phyloP scores from a whole-genome alignment of 2,113 vertebrate genomes.

The Phodopus roborovskii region DNA sequence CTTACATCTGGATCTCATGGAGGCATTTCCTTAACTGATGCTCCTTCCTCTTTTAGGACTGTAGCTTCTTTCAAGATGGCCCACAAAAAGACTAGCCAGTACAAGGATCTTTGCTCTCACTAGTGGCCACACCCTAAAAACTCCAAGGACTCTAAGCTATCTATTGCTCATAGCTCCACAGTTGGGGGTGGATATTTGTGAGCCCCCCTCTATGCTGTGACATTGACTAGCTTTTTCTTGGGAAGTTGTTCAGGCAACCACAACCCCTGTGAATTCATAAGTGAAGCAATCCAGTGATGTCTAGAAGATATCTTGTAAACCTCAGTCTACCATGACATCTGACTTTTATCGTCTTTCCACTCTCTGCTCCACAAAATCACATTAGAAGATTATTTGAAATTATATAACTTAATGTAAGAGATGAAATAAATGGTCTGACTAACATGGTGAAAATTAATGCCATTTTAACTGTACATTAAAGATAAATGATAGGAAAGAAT shows the following conservation, averaged over 20 bases:
- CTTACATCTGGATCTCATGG: not conserved
- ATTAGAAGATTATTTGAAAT: not conserved
- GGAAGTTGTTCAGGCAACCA: not conserved
- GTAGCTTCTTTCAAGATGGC: not conserved
- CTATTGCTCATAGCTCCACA: no score
- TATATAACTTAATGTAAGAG: not conserved
- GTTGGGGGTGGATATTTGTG: no score
- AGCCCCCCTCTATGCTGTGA: no score
- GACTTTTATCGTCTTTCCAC: not conserved
- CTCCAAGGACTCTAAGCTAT: not conserved
- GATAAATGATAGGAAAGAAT: conserved; percentile 28
- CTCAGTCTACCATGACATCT: not conserved
- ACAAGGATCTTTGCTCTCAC: not conserved
- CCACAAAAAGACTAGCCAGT: no score
- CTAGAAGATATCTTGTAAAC: not conserved
- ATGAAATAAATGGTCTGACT: not conserved
- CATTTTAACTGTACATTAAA: conserved; percentile 7
- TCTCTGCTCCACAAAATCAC: not conserved
- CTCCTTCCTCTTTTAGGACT: not conserved
- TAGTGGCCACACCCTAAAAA: not conserved
- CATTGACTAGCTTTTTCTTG: not conserved
- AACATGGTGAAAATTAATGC: not conserved
- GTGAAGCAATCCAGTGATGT: not conserved
- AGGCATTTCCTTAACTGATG: not conserved
- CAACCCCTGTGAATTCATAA: not conserved